Conservation (phyloP, 2,888 invertebrate genomes). For the Biston betularia region DNA sequence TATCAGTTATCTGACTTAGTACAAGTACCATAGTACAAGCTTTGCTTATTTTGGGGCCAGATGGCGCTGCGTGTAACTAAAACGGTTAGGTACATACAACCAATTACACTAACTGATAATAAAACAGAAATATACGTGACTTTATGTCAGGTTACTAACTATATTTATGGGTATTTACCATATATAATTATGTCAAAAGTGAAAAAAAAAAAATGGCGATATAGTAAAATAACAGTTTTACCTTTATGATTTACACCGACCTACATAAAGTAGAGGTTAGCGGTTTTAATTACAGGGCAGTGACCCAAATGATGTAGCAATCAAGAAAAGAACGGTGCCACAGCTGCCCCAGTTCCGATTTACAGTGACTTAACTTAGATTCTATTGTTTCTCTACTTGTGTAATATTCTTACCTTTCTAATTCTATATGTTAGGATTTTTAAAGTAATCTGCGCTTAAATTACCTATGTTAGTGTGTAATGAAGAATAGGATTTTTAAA, state of each 20-base stretch:
- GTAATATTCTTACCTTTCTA: constrained; percentile 20
- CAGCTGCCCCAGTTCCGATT: constrained; percentile 13
- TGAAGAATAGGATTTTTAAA: not conserved
- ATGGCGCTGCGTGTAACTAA: too few species aligned
- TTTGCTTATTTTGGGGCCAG: too few species aligned
- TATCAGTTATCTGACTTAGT: too few species aligned
- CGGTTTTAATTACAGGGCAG: constrained; percentile 29
- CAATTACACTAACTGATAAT: too few species aligned
- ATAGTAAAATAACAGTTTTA: constrained; percentile 20
- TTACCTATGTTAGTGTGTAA: not conserved
- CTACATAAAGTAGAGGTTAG: constrained; percentile 11
- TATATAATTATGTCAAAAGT: too few species aligned
- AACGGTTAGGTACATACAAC: too few species aligned
- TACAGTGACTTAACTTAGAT: constrained; percentile 26
- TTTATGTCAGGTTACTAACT: too few species aligned
- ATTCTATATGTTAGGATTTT: constrained; percentile 3
- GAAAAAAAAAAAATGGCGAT: not conserved
- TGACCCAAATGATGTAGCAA: constrained; percentile 33
- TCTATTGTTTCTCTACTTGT: constrained; percentile 25
- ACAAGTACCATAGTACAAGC: too few species aligned
- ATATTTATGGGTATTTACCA: too few species aligned
- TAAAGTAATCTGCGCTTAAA: not conserved
- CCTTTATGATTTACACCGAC: constrained; percentile 21
- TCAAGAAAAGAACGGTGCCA: constrained; percentile 27
- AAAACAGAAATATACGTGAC: too few species aligned